These are phyloP conservation scores for Parauchenoglanis ngamensis DNA, from an alignment of 2,797 vertebrate genomes.

Conservation along the genomic window DNA sequence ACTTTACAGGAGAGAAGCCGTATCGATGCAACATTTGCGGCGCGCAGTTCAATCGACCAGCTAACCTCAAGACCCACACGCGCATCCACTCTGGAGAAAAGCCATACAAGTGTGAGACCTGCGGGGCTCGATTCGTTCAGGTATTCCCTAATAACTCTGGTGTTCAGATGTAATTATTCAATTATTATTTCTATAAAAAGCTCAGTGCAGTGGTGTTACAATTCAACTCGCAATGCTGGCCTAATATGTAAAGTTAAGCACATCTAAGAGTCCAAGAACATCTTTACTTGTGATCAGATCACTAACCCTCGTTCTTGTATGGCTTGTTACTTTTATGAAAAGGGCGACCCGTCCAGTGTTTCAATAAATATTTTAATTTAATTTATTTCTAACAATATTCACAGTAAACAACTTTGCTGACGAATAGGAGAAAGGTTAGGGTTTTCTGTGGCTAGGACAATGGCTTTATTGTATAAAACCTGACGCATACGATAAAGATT, in stretches of 20 bases:
- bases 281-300: background rate
- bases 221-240: background rate
- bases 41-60: slow-evolving; percentile 97
- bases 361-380: background rate
- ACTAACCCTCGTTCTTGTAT: no score
- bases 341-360: background rate
- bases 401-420: background rate
- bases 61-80: slow-evolving; percentile 98
- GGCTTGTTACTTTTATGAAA: background rate
- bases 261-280: background rate
- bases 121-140: slow-evolving; percentile 97
- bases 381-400: background rate
- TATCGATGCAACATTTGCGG: slow-evolving; percentile 98
- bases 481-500: background rate
- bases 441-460: background rate
- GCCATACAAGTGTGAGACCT: slow-evolving; percentile 99
- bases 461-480: background rate
- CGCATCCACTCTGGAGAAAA: slow-evolving; percentile 99
- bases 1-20: slow-evolving; percentile 89
- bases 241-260: background rate
- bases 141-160: slow-evolving; percentile 63
- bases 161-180: background rate
- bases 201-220: background rate
- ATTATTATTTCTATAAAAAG: background rate
- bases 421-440: background rate